Percentiles rank a stretch among this genome's conserved stretches.
Evolutionary conservation across 2,113 vertebrate species (phyloP).

Genomic region (Cephalopterus ornatus): DNA sequence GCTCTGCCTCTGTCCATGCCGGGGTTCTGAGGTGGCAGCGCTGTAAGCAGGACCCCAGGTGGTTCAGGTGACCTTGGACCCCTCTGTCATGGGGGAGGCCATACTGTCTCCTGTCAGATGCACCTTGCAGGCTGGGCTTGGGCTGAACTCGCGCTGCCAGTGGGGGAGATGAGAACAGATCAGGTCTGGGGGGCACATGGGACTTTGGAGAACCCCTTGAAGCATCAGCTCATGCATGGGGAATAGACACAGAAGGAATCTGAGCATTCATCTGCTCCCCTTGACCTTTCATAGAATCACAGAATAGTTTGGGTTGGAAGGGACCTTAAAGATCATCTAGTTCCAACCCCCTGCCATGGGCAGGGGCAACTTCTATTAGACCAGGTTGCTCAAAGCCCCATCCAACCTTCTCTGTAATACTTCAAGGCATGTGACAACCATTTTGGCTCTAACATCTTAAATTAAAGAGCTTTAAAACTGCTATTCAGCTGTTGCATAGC

Average conservation of each 20-base stretch:
- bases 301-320: background rate
- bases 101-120: background rate
- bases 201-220: background rate
- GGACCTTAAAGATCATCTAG: background rate
- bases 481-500: background rate
- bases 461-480: background rate
- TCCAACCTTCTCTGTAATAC: background rate
- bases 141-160: background rate
- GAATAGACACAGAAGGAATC: background rate
- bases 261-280: background rate
- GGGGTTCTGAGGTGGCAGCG: background rate
- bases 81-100: accelerated
- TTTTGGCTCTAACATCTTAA: accelerated
- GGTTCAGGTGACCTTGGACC: background rate
- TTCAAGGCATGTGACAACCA: background rate
- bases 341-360: background rate
- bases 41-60: too few relatives aligned
- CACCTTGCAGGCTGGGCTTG: background rate
- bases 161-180: background rate
- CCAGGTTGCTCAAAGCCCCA: background rate
- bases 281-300: background rate
- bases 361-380: background rate
- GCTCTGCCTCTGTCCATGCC: accelerated
- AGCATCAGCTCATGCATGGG: background rate
- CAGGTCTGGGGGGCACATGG: accelerated